These are phyloP conservation scores for Philaenus spumarius DNA, from an alignment of 1,140 invertebrate species.

Conservation along the genomic window DNA sequence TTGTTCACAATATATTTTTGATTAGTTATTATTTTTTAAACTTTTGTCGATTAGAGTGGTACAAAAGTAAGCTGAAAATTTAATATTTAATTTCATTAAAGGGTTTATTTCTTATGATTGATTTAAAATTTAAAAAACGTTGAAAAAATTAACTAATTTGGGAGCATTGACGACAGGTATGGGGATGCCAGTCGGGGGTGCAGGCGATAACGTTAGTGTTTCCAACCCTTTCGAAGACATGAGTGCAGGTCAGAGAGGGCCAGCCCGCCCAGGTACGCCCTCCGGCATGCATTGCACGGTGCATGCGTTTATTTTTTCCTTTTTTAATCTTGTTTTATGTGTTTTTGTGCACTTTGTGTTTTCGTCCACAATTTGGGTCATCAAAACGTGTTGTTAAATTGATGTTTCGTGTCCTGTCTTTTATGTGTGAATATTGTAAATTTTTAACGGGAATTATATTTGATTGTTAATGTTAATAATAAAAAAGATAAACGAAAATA, in stretches of 20 bases:
- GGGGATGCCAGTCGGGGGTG: conserved; percentile 36
- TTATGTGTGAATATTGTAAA: too few species aligned
- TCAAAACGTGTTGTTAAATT: too few species aligned
- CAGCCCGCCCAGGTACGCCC: conserved; percentile 33
- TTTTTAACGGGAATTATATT: too few species aligned
- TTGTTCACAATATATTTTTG: not conserved
- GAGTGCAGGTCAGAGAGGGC: conserved; percentile 44
- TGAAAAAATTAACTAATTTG: not conserved
- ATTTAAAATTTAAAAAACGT: too few species aligned
- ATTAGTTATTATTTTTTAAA: not conserved
- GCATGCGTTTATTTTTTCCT: not conserved
- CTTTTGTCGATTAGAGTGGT: too few species aligned
- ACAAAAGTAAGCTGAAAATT: too few species aligned
- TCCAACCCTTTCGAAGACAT: conserved; percentile 76
- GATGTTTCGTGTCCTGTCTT: too few species aligned
- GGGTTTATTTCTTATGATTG: not conserved
- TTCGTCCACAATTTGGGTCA: too few species aligned
- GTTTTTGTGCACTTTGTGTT: not conserved
- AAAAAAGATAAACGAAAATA: too few species aligned
- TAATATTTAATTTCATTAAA: too few species aligned
- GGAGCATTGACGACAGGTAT: conserved; percentile 32
- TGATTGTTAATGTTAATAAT: too few species aligned
- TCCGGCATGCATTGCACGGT: conserved; percentile 1
- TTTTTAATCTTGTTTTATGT: not conserved
- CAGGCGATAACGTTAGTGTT: conserved; percentile 62